Conservation (phyloP, 2,888 invertebrate species). For the Omphaloscelis lunosa region DNA sequence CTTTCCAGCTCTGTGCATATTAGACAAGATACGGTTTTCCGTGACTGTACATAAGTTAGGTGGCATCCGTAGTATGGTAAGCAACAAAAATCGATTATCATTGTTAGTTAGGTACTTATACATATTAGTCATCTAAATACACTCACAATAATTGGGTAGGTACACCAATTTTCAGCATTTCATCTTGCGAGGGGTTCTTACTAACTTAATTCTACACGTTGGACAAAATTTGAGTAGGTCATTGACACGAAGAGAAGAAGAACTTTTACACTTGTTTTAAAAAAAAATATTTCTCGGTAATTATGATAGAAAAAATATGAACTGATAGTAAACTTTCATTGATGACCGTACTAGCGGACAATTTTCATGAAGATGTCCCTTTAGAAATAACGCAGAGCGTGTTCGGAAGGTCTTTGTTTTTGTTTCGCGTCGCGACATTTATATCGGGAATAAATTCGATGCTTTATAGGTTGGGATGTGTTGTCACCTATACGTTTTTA, state of each 20-base stretch:
- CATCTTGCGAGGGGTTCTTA: background rate
- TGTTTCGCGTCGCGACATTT: constrained; percentile 72
- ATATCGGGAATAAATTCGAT: constrained; percentile 81
- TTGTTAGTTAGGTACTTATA: background rate
- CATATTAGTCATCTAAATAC: background rate
- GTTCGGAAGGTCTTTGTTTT: constrained; percentile 65
- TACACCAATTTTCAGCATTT: background rate
- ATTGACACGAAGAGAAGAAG: background rate
- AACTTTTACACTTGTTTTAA: background rate
- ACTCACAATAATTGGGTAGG: background rate
- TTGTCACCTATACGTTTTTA: constrained; percentile 81
- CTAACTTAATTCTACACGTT: background rate
- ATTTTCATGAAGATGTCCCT: constrained; percentile 77
- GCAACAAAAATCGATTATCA: background rate
- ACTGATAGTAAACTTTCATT: background rate
- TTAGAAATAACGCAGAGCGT: constrained; percentile 62
- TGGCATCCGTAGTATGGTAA: background rate
- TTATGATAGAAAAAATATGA: background rate
- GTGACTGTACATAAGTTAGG: background rate
- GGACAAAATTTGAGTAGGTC: background rate
- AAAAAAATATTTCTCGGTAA: no score
- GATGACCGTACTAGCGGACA: constrained; percentile 27
- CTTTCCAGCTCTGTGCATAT: constrained; percentile 66
- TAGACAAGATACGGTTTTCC: constrained; percentile 62
- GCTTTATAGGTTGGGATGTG: constrained; percentile 78